These are phyloP conservation scores for Limenitis camilla DNA, from an alignment of 2,888 invertebrate species.

Conservation along the genomic window DNA sequence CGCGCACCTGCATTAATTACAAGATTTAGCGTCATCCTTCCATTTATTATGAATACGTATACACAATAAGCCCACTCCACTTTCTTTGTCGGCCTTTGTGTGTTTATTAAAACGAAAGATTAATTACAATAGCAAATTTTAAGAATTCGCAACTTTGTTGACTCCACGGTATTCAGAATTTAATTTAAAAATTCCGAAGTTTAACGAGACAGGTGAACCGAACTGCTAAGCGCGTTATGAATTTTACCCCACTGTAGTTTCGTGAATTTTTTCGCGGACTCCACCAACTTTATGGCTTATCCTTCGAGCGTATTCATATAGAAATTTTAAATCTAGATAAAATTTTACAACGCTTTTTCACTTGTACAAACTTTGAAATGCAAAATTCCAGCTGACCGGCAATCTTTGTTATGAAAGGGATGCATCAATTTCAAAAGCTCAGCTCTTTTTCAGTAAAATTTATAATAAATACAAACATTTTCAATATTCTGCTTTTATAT, in stretches of 20 bases:
- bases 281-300: conserved; percentile 59
- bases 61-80: conserved; percentile 50
- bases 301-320: conserved; percentile 49
- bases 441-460: conserved; percentile 7
- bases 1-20: conserved; percentile 70
- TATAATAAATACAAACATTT: conserved; percentile 11
- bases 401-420: conserved; percentile 17
- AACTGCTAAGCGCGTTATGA: conserved; percentile 72
- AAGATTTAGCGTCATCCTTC: conserved; percentile 63
- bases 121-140: conserved; percentile 66
- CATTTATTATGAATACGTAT: conserved; percentile 62
- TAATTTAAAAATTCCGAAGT: conserved; percentile 74
- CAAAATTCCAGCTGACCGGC: conserved; percentile 18
- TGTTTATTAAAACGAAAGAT: conserved; percentile 65
- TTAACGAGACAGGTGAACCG: conserved; percentile 70
- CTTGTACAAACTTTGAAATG: conserved; percentile 30
- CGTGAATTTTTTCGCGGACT: conserved; percentile 58
- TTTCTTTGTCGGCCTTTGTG: conserved; percentile 45
- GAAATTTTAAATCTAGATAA: conserved; percentile 33
- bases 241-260: conserved; percentile 65
- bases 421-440: conserved; percentile 14
- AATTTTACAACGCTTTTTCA: conserved; percentile 31
- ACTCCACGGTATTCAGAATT: conserved; percentile 64
- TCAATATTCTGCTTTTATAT: conserved; percentile 8
- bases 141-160: conserved; percentile 68